These are phyloP conservation scores for Donacobius atricapilla DNA, from an alignment of 2,113 vertebrate species.

Conservation along the genomic window DNA sequence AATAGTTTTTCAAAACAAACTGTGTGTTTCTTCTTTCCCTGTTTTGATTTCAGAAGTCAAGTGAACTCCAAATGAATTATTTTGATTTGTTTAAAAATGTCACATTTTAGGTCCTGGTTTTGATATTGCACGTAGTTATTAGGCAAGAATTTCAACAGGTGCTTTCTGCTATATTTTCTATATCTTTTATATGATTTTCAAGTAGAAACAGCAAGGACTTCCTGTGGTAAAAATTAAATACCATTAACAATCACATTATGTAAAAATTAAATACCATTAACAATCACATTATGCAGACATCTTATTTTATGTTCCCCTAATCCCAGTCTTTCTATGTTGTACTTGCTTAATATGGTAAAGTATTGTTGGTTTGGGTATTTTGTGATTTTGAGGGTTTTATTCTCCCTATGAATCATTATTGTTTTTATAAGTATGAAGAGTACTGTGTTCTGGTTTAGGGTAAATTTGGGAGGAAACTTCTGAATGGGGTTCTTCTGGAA, in stretches of 20 bases:
- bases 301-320: slow-evolving; percentile 17
- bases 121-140: background rate
- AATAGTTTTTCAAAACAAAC: too few relatives aligned
- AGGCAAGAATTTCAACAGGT: background rate
- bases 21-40: too few relatives aligned
- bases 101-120: background rate
- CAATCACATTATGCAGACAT: slow-evolving; percentile 41
- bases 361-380: background rate
- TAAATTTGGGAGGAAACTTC: too few relatives aligned
- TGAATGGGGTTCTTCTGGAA: too few relatives aligned
- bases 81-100: slow-evolving; percentile 49
- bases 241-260: slow-evolving; percentile 36
- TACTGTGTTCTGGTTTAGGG: too few relatives aligned
- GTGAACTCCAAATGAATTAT: background rate
- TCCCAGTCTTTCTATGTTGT: background rate
- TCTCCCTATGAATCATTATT: background rate
- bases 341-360: slow-evolving; percentile 15
- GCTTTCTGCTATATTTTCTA: background rate
- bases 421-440: background rate
- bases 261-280: slow-evolving; percentile 31
- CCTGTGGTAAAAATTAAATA: background rate
- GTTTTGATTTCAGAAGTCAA: too few relatives aligned
- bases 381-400: background rate
- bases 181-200: background rate
- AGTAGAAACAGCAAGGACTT: slow-evolving; percentile 14